Base-by-base conservation (phyloP, 2,888 invertebrate species). In the Coleophora deauratella region DNA sequence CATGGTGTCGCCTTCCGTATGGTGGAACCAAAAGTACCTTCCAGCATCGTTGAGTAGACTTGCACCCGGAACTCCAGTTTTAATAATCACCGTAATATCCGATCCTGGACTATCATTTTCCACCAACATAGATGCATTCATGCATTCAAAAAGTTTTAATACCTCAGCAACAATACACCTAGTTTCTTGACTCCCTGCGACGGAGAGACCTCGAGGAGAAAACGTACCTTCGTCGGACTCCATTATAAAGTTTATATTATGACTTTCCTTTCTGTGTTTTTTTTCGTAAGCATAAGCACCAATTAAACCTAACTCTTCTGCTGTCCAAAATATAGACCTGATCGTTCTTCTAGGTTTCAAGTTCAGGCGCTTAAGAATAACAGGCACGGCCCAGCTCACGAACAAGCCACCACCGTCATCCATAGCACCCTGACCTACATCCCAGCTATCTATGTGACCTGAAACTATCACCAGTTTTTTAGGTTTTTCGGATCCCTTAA, bases 371-470 rank as follows among this genome's bases (percentile, higher is more conserved):
- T 90, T 90, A 3, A 95, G 66, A 31, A 93, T 76, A 8, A 90
- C 88, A 13, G 93, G 77, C 9, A 91, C 90, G 47, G 90, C 89
- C 91, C 92, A 94, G 14, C 94, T 91, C 28, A 94, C 89, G 54
- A 94, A 92, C 13, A 92, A 88, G 36, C 95, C 95, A 42, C 92
- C 93, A 21, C 92, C 94, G 56, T 95, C 94, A 64, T 95, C 95
- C 94, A 95, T 93, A 7, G 94, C 94, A 12, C 95, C 95, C 55
- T 92, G 89, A 1, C 95, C 95, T 9, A 95, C 93, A 70, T 95
- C 94, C 95, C 95, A 95, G 59, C 93, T 93, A 60, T 95, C 95
- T 15, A 95, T 84, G 67, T 95, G 95, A 10, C 95, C 95, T 2
- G 94, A 93, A 12, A 95, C 88, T 13, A 95, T 81, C 0, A 95